phyloP scores from a whole-genome alignment of 2,888 invertebrate genomes.

The Harpagoxenus sublaevis region DNA sequence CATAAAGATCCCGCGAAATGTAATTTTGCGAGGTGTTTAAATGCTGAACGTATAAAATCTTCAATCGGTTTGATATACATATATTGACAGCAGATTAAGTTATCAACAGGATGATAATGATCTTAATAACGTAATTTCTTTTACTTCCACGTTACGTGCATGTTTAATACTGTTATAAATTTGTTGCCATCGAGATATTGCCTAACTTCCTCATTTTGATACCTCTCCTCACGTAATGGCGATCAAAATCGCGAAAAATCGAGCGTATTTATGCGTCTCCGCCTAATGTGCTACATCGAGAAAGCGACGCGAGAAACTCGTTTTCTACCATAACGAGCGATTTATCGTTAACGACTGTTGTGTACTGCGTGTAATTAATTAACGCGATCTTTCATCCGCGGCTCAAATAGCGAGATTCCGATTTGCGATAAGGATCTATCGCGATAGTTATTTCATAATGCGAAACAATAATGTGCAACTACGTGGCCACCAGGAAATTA shows the following conservation, averaged over 20 bases:
- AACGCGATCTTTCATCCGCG: slow-evolving; percentile 8
- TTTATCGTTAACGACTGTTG: slow-evolving; percentile 3
- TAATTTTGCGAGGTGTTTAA: neutral
- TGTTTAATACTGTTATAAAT: neutral
- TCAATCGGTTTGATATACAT: too few species aligned
- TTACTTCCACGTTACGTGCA: neutral
- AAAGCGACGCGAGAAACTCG: slow-evolving; percentile 28
- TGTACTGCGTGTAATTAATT: slow-evolving; percentile 6
- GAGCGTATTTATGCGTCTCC: neutral
- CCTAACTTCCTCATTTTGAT: slow-evolving; percentile 21
- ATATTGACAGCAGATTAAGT: neutral
- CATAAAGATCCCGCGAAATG: neutral
- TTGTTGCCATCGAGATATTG: slow-evolving; percentile 3
- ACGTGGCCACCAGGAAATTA: slow-evolving; percentile 16
- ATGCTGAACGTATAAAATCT: neutral
- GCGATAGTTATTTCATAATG: slow-evolving; percentile 13
- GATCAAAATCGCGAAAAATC: slow-evolving; percentile 28
- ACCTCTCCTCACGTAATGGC: neutral
- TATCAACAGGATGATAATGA: neutral
- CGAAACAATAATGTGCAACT: slow-evolving; percentile 1
- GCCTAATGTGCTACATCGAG: neutral
- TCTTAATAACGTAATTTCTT: neutral
- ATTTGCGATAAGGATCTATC: neutral
- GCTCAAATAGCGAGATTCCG: neutral
- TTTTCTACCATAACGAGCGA: neutral